A percentile compares a stretch with the other conserved stretches of the same genome.
Conservation (phyloP, 2,888 invertebrate genomes). For the Polydrusus pterygomalis region DNA sequence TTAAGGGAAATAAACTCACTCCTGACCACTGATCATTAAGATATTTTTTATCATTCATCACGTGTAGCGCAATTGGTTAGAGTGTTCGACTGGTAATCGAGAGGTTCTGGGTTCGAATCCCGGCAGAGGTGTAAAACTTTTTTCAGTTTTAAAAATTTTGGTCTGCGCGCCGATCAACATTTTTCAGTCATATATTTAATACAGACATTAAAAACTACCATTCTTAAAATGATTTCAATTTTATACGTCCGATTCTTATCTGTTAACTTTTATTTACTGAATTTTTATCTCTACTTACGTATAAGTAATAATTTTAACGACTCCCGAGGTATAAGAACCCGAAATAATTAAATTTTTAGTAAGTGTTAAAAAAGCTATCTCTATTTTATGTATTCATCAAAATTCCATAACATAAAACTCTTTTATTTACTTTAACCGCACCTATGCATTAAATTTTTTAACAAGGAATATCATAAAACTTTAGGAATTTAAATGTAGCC, state of each 20-base stretch:
- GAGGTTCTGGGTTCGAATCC: too few species aligned
- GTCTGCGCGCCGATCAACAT: too few species aligned
- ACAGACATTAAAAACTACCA: background rate
- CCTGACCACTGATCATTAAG: too few species aligned
- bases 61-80: too few species aligned
- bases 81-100: too few species aligned
- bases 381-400: constrained; percentile 32
- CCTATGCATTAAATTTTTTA: constrained; percentile 52
- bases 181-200: too few species aligned
- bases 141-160: too few species aligned
- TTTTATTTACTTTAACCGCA: constrained; percentile 48
- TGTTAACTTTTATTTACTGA: background rate
- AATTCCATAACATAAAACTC: constrained; percentile 35
- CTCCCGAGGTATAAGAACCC: background rate
- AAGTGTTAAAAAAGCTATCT: constrained; percentile 28
- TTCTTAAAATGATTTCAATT: background rate
- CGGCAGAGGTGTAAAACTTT: too few species aligned
- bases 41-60: too few species aligned
- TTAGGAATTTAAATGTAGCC: constrained; percentile 44
- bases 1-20: too few species aligned
- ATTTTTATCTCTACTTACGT: background rate
- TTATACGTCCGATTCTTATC: background rate
- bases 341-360: constrained; percentile 10
- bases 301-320: constrained; percentile 3
- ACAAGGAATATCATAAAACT: constrained; percentile 47